Conservation (phyloP, 2,888 invertebrate genomes). For the Brassicogethes aeneus region DNA sequence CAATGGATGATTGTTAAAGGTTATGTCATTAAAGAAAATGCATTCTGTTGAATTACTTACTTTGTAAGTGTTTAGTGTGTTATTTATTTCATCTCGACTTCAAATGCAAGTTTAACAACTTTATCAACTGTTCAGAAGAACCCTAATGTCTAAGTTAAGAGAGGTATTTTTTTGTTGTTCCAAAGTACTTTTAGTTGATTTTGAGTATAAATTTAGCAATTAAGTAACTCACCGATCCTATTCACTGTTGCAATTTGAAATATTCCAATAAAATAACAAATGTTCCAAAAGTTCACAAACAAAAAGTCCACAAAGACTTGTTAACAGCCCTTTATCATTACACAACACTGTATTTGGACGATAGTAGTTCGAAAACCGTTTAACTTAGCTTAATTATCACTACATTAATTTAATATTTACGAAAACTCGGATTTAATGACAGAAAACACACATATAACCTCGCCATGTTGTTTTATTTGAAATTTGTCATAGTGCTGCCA, state of each 20-base stretch:
- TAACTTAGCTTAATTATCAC: neutral
- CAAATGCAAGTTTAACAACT: too few species aligned
- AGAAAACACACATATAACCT: constrained; percentile 16
- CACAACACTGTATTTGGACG: neutral
- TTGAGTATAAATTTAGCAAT: too few species aligned
- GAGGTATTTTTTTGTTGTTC: too few species aligned
- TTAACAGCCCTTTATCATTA: neutral
- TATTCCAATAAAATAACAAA: neutral
- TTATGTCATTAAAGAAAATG: constrained; percentile 12
- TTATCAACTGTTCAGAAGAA: too few species aligned
- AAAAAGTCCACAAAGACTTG: too few species aligned
- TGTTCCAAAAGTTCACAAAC: too few species aligned
- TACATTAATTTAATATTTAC: constrained; percentile 12
- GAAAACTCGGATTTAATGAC: constrained; percentile 16
- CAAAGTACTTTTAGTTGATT: too few species aligned
- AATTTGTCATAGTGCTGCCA: neutral
- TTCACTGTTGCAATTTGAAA: neutral
- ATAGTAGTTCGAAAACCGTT: neutral
- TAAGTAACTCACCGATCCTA: neutral
- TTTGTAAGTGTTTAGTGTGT: neutral
- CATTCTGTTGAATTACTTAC: neutral
- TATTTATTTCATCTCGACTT: too few species aligned
- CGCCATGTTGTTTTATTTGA: constrained; percentile 22
- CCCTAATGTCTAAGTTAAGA: too few species aligned
- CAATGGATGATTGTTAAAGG: constrained; percentile 15